Percentiles rank a stretch among this genome's conserved stretches.
Conservation (phyloP, 2,888 invertebrate genomes). For the Oscheius onirici region DNA sequence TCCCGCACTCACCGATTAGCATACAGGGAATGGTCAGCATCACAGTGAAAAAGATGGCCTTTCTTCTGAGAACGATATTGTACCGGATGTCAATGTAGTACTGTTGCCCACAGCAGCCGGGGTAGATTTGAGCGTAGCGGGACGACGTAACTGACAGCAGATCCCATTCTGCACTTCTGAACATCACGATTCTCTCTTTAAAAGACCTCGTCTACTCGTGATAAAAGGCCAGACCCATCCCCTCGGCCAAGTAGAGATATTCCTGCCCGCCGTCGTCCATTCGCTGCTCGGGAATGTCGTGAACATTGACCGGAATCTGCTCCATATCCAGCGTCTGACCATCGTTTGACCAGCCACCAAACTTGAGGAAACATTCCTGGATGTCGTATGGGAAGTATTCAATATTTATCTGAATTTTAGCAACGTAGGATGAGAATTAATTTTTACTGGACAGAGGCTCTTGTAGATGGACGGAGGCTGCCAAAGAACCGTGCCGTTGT, state of each 20-base stretch:
- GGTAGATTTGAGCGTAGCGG: slow-evolving; percentile 59
- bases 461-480: slow-evolving; percentile 63
- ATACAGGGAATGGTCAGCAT: slow-evolving; percentile 66
- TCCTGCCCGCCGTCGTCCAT: slow-evolving; percentile 47
- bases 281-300: slow-evolving; percentile 42
- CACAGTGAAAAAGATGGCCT: slow-evolving; percentile 62
- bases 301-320: slow-evolving; percentile 53
- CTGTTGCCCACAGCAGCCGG: slow-evolving; percentile 61
- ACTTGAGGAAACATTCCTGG: slow-evolving; percentile 58
- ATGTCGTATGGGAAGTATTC: slow-evolving; percentile 71
- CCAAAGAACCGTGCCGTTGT: slow-evolving; percentile 59
- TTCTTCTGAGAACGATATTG: slow-evolving; percentile 49
- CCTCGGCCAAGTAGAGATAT: slow-evolving; percentile 52
- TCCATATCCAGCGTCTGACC: slow-evolving; percentile 72
- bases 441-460: slow-evolving; percentile 58
- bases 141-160: slow-evolving; percentile 56
- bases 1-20: slow-evolving; percentile 55
- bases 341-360: slow-evolving; percentile 89
- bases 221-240: slow-evolving; percentile 56
- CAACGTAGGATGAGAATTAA: background rate
- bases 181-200: background rate
- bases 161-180: slow-evolving; percentile 66
- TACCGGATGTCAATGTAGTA: slow-evolving; percentile 60
- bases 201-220: slow-evolving; percentile 50
- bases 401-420: slow-evolving; percentile 70